Evolutionary conservation across 1,140 invertebrate genomes (phyloP).

Genomic region (Dendroctonus ponderosae): DNA sequence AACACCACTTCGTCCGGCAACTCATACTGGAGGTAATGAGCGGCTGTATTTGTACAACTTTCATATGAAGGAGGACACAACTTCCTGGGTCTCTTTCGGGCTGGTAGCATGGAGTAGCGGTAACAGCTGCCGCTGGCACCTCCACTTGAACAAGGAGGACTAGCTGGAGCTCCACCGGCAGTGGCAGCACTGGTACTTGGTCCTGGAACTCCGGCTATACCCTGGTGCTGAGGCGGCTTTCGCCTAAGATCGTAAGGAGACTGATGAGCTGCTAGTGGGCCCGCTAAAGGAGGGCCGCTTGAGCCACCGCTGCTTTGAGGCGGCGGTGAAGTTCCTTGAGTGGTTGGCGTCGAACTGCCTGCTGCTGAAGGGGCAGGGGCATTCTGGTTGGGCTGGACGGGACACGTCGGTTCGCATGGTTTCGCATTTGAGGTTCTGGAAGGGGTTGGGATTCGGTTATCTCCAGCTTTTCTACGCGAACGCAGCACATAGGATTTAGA

Average conservation of each 20-base stretch:
- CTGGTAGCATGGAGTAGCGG: slow-evolving; percentile 61
- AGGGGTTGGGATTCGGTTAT: slow-evolving; percentile 72
- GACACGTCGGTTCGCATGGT: slow-evolving; percentile 72
- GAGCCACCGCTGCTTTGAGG: slow-evolving; percentile 40
- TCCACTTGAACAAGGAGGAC: slow-evolving; percentile 49
- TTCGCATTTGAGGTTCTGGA: slow-evolving; percentile 73
- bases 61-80: slow-evolving; percentile 61
- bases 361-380: slow-evolving; percentile 57
- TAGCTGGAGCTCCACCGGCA: slow-evolving; percentile 47
- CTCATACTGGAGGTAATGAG: slow-evolving; percentile 92
- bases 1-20: slow-evolving; percentile 93
- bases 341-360: slow-evolving; percentile 46
- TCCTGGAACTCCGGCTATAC: slow-evolving; percentile 42
- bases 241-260: slow-evolving; percentile 82
- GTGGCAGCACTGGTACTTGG: slow-evolving; percentile 47
- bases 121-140: slow-evolving; percentile 46
- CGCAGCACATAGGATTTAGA: slow-evolving; percentile 81
- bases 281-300: slow-evolving; percentile 51
- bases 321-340: slow-evolving; percentile 32
- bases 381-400: slow-evolving; percentile 61
- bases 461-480: slow-evolving; percentile 84
- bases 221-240: slow-evolving; percentile 72
- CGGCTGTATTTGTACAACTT: slow-evolving; percentile 69
- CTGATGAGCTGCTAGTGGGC: slow-evolving; percentile 64
- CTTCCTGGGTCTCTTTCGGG: slow-evolving; percentile 74